These are phyloP conservation scores for Ferrisia virgata DNA, from an alignment of 2,888 invertebrate genomes.

Conservation along the genomic window DNA sequence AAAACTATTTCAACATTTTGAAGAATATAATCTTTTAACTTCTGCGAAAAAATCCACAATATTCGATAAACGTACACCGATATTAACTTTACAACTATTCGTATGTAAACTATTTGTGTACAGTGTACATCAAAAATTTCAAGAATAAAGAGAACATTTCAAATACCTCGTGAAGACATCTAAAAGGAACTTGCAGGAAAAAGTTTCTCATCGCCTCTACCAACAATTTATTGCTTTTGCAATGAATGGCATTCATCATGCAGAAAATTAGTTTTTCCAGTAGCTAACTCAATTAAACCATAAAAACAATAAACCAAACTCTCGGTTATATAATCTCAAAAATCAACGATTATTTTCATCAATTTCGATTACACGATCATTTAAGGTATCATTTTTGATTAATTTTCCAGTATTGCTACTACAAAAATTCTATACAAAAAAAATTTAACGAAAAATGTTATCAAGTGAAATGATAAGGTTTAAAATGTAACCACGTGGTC, in stretches of 20 bases:
- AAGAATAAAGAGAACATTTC: background rate
- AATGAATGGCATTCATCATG: background rate
- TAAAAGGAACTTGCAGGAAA: conserved; percentile 11
- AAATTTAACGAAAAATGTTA: too few relatives aligned
- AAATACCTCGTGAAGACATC: conserved; percentile 1
- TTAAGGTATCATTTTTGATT: too few relatives aligned
- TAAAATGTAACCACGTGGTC: too few relatives aligned
- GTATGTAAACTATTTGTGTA: too few relatives aligned
- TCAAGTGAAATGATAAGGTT: too few relatives aligned
- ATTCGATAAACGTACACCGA: background rate
- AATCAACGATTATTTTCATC: too few relatives aligned
- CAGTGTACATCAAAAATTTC: background rate
- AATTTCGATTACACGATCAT: too few relatives aligned
- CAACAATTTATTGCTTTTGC: background rate
- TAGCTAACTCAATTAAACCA: background rate
- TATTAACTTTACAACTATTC: too few relatives aligned
- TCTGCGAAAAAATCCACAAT: conserved; percentile 17
- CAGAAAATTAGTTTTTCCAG: background rate
- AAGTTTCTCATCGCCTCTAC: background rate
- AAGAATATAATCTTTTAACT: conserved; percentile 10
- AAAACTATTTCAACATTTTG: conserved; percentile 22
- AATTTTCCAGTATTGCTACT: too few relatives aligned
- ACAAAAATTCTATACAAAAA: too few relatives aligned
- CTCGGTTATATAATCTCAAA: too few relatives aligned
- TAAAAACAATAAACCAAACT: too few relatives aligned